A percentile compares a stretch with the other conserved stretches of the same genome.
phyloP scores from a whole-genome alignment of 2,797 vertebrate species.

The Chaetophractus vellerosus region DNA sequence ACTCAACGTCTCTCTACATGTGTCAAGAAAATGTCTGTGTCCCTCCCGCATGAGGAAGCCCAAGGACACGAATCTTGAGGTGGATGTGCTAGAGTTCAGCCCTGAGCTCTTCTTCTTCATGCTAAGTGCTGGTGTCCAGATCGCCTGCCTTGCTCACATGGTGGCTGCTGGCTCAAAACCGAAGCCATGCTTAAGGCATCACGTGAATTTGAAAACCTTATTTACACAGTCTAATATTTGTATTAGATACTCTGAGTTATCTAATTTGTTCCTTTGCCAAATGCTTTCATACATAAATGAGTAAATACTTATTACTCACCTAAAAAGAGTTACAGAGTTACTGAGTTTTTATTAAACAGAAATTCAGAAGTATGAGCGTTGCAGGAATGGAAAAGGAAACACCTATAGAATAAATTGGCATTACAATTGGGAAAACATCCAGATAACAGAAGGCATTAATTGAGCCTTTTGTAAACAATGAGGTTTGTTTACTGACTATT shows the following conservation, averaged over 20 bases:
- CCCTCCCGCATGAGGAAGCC: too few relatives aligned
- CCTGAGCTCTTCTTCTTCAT: not conserved
- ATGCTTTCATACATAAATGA: conserved; percentile 1
- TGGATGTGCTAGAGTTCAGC: rapidly evolving
- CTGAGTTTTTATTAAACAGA: conserved; percentile 36
- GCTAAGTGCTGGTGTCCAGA: not conserved
- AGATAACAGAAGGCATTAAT: not conserved
- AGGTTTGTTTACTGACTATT: not conserved
- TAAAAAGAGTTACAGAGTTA: not conserved
- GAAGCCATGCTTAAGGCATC: not conserved
- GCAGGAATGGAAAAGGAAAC: not conserved
- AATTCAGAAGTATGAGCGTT: not conserved
- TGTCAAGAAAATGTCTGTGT: not conserved
- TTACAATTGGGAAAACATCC: not conserved
- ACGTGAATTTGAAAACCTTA: conserved; percentile 3
- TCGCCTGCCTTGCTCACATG: not conserved
- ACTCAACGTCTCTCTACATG: not conserved
- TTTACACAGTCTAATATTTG: conserved; percentile 45
- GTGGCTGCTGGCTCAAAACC: not conserved
- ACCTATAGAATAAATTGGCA: not conserved
- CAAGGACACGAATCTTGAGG: not conserved
- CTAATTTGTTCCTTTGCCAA: conserved; percentile 31
- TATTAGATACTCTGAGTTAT: not conserved
- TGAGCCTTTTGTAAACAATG: not conserved
- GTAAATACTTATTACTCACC: not conserved